phyloP scores from a whole-genome alignment of 2,888 invertebrate species.

The Heliconius charithonia region DNA sequence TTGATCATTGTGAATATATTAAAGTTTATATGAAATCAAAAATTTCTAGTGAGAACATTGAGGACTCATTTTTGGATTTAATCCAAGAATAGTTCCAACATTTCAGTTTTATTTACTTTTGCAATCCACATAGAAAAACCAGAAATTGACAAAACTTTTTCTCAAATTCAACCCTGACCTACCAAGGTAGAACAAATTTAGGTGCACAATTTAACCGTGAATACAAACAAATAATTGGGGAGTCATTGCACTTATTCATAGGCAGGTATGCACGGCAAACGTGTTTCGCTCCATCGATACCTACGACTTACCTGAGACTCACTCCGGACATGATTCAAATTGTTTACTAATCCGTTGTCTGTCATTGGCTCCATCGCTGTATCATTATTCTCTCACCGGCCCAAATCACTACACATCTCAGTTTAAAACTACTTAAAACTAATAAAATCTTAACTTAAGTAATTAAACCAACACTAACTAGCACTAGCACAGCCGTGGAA shows the following conservation, averaged over 20 bases:
- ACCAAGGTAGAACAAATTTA: constrained; percentile 25
- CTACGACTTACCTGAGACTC: constrained; percentile 80
- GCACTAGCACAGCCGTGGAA: constrained; percentile 57
- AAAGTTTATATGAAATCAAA: not conserved
- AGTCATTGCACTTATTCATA: constrained; percentile 80
- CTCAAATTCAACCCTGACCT: not conserved
- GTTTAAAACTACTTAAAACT: constrained; percentile 45
- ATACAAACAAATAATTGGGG: constrained; percentile 64
- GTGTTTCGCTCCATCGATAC: constrained; percentile 75
- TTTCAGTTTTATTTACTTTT: not conserved
- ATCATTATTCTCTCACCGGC: constrained; percentile 67
- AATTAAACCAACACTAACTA: constrained; percentile 52
- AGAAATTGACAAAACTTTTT: not conserved
- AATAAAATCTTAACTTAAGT: constrained; percentile 32
- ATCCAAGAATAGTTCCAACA: not conserved
- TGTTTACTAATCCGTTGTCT: constrained; percentile 80
- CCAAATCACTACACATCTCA: constrained; percentile 61
- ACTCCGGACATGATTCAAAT: constrained; percentile 80
- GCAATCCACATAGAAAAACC: not conserved
- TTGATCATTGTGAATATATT: not conserved
- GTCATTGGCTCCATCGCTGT: constrained; percentile 77
- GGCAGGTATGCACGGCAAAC: constrained; percentile 76
- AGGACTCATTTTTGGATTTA: not conserved
- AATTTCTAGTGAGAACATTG: not conserved
- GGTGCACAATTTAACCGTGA: constrained; percentile 47